Evolutionary conservation across 2,888 invertebrate species (phyloP).

Genomic region (Asteroscopus sphinx): DNA sequence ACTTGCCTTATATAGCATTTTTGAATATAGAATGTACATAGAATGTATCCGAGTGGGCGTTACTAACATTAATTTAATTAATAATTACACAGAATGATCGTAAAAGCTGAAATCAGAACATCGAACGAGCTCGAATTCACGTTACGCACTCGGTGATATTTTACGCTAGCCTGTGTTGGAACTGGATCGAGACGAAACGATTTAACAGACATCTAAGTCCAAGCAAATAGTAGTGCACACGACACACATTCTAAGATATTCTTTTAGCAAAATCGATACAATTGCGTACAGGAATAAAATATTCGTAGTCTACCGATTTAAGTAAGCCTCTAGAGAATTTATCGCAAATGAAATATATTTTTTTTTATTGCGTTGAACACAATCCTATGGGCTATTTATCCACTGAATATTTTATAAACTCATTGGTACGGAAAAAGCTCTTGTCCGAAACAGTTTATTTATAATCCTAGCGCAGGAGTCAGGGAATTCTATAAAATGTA

Average conservation of each 20-base stretch:
- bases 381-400: constrained; percentile 43
- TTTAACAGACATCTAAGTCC: constrained; percentile 14
- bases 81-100: constrained; percentile 21
- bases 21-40: constrained; percentile 17
- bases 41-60: constrained; percentile 25
- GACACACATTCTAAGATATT: no score
- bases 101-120: constrained; percentile 35
- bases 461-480: no score
- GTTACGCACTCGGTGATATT: constrained; percentile 26
- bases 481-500: no score
- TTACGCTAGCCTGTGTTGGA: constrained; percentile 20
- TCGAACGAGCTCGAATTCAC: constrained; percentile 17
- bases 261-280: not conserved
- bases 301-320: no score
- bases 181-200: constrained; percentile 40
- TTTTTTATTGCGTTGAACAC: constrained; percentile 33
- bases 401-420: constrained; percentile 37
- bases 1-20: constrained; percentile 27
- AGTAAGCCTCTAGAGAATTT: constrained; percentile 10
- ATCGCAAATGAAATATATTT: constrained; percentile 42
- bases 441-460: constrained; percentile 22
- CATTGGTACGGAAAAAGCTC: constrained; percentile 37
- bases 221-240: constrained; percentile 7
- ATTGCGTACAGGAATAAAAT: not conserved
- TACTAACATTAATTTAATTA: not conserved